Conservation (phyloP, 2,888 invertebrate species). For the Sarcophaga subvicina region DNA sequence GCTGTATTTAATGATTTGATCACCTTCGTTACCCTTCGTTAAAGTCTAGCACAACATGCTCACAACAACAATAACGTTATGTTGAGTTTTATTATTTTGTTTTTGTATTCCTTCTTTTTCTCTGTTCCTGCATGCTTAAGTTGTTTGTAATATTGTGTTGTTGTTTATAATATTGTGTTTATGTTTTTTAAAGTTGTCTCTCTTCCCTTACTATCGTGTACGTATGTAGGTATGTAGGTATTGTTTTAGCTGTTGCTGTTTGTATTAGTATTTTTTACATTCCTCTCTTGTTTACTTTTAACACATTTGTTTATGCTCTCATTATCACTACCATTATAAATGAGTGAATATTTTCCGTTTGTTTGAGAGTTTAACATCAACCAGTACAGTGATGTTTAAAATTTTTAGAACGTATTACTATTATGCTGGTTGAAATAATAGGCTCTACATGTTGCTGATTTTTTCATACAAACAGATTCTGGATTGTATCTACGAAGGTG, state of each 20-base stretch:
- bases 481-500: too few relatives aligned
- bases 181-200: conserved; percentile 24
- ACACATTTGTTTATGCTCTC: conserved; percentile 66
- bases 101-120: not conserved
- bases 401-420: too few relatives aligned
- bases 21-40: conserved; percentile 63
- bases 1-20: conserved; percentile 58
- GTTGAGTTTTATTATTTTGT: not conserved
- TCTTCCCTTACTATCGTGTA: conserved; percentile 28
- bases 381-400: too few relatives aligned
- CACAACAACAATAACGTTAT: conserved; percentile 24
- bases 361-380: not conserved
- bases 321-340: conserved; percentile 50
- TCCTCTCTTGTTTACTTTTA: conserved; percentile 63
- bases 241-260: conserved; percentile 28
- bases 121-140: not conserved
- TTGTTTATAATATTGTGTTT: conserved; percentile 27
- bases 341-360: conserved; percentile 7
- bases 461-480: too few relatives aligned
- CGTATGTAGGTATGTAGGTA: not conserved
- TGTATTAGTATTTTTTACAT: conserved; percentile 39
- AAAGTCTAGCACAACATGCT: conserved; percentile 18
- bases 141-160: conserved; percentile 1
- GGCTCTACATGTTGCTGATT: too few relatives aligned
- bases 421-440: too few relatives aligned